These are phyloP conservation scores for Brienomyrus longianalis DNA, from an alignment of 2,113 vertebrate genomes.

Conservation along the genomic window DNA sequence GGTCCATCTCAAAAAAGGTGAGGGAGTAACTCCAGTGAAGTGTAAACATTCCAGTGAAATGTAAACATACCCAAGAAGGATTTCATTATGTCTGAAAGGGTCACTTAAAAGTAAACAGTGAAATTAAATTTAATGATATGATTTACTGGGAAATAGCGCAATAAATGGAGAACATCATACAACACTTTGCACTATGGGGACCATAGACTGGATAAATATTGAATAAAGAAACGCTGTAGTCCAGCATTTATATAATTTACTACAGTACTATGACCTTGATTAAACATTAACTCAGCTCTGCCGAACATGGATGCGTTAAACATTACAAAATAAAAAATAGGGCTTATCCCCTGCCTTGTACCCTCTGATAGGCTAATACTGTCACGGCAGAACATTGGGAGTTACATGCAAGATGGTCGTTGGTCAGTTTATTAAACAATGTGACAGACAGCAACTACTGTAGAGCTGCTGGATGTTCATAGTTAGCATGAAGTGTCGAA, in stretches of 20 bases:
- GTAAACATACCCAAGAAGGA: neutral
- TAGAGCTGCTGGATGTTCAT: neutral
- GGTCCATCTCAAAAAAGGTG: neutral
- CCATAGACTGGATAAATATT: neutral
- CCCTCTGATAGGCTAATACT: neutral
- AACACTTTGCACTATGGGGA: neutral
- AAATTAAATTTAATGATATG: neutral
- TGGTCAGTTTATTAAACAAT: neutral
- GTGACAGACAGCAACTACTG: neutral
- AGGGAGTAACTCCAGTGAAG: neutral
- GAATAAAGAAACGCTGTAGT: neutral
- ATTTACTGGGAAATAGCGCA: neutral
- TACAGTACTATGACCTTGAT: neutral
- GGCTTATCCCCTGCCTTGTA: neutral
- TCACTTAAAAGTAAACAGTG: neutral
- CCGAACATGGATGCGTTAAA: neutral
- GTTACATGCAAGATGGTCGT: neutral
- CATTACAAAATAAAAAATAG: neutral
- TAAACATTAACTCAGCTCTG: neutral
- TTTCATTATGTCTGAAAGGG: neutral
- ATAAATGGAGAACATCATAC: neutral
- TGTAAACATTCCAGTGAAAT: neutral
- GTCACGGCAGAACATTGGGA: neutral
- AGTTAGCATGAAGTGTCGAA: neutral
- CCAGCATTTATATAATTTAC: neutral